Percentiles rank a stretch among this genome's conserved stretches.
phyloP scores from a whole-genome alignment of 1,140 invertebrate species.

The Dreissena rostriformis region DNA sequence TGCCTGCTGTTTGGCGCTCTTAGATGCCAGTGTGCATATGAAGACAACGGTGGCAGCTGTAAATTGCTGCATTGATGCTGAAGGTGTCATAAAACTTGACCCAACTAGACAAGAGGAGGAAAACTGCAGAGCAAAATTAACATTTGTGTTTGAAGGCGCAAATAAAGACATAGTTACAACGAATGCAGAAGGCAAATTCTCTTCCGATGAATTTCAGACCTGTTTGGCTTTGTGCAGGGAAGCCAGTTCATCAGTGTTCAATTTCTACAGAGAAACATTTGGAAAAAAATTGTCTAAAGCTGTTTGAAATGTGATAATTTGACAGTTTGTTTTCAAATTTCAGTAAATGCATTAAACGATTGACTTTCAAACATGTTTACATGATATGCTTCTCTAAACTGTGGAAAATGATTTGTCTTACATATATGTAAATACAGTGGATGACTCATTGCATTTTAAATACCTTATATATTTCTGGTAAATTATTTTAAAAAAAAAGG shows the following conservation, averaged over 20 bases:
- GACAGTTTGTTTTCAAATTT: too few relatives aligned
- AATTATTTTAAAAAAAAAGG: too few relatives aligned
- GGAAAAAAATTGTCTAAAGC: slow-evolving; percentile 72
- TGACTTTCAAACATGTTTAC: too few relatives aligned
- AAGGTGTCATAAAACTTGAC: slow-evolving; percentile 87
- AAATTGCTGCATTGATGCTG: slow-evolving; percentile 86
- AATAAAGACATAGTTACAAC: slow-evolving; percentile 69
- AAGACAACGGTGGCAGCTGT: slow-evolving; percentile 89
- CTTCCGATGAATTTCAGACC: slow-evolving; percentile 71
- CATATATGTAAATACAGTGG: too few relatives aligned
- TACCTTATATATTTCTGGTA: too few relatives aligned
- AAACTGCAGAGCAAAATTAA: slow-evolving; percentile 61
- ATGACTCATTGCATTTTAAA: too few relatives aligned
- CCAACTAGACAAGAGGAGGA: slow-evolving; percentile 83
- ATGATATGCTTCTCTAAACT: too few relatives aligned
- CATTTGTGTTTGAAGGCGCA: slow-evolving; percentile 78
- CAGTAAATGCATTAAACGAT: too few relatives aligned
- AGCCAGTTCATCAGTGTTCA: slow-evolving; percentile 71
- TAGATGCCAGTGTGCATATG: slow-evolving; percentile 91
- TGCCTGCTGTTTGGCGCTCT: slow-evolving; percentile 89
- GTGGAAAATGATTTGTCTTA: too few relatives aligned
- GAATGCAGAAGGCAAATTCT: slow-evolving; percentile 68
- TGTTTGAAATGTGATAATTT: slow-evolving; percentile 17
- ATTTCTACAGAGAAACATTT: slow-evolving; percentile 75
- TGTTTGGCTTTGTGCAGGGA: slow-evolving; percentile 65